Base-by-base conservation (phyloP, 1,140 invertebrate genomes). In the Papilio aristodemus region DNA sequence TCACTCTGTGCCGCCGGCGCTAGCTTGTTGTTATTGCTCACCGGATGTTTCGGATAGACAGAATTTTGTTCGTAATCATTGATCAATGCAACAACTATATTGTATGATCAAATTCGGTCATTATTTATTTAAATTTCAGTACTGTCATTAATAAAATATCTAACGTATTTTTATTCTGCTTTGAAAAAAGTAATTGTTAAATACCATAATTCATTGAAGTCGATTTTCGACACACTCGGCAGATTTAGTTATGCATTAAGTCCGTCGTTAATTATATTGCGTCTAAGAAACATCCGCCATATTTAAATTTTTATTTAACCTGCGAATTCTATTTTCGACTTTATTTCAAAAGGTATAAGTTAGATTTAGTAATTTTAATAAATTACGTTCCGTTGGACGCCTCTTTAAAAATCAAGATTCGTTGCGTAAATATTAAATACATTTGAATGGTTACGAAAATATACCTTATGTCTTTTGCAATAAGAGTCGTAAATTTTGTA, bases 351-450 rank as follows among this genome's bases (percentile, higher is more conserved):
- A 11, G 59, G 11, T 25, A 59, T 60, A 36, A 43, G 63, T 22
- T 67, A 14, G 57, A 66, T 62, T 14, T 1, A 32, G 32, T 4
- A 39, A 67, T 67, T 57, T 60, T 60, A 67, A 60, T 60, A 58
- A 71, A 71, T 69, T 70, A 38, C 73, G 75, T 77, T 77, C 72
- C 75, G 67, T 32, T 74, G 67, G 59, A 60, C 69, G 46, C 67
- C 67, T 70, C 72, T 62, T 71, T 74, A 64, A 71, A 74, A 71
- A 71, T 70, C 70, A 69, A 67, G 67, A 50, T 60, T 36, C 32
- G 39, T 74, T 77, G 75, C 75, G 71, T 74, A 74, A 77, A 77
- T 63, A 37, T 13, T 62, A 39, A 62, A 62, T 62, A 62, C 17
- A n/a, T 62, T 27, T 38, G 59, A 62, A 36, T 36, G 14, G 59